A percentile compares a stretch with the other conserved stretches of the same genome.
These are phyloP conservation scores for Erannis defoliaria DNA, from an alignment of 2,888 invertebrate species.

Conservation along the genomic window DNA sequence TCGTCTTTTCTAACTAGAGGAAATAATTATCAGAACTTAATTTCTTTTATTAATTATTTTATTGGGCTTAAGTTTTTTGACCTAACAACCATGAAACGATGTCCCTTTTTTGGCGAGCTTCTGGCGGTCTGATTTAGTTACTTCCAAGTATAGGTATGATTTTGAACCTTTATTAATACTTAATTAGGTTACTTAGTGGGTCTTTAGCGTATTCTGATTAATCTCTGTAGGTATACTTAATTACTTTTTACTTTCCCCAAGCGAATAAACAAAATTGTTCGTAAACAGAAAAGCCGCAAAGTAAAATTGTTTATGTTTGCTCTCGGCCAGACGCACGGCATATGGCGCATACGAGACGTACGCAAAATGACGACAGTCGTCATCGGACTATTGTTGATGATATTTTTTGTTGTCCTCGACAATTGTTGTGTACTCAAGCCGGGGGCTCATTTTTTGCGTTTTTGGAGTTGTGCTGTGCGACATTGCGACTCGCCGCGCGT, in stretches of 20 bases:
- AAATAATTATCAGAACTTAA: too few species aligned
- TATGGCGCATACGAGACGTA: conserved; percentile 69
- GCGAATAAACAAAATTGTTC: neutral
- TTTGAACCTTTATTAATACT: too few species aligned
- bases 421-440: conserved; percentile 67
- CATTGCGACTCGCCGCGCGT: conserved; percentile 47
- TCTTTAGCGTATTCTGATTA: too few species aligned
- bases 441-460: conserved; percentile 57
- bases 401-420: conserved; percentile 32
- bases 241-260: neutral
- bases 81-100: too few species aligned
- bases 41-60: too few species aligned
- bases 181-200: too few species aligned
- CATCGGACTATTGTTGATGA: conserved; percentile 71
- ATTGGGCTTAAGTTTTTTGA: too few species aligned
- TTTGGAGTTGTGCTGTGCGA: conserved; percentile 52
- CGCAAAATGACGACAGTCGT: conserved; percentile 80
- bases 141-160: too few species aligned
- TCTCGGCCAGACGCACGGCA: conserved; percentile 73
- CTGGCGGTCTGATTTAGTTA: too few species aligned
- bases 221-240: too few species aligned
- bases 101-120: too few species aligned
- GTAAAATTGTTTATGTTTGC: conserved; percentile 65
- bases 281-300: conserved; percentile 50
- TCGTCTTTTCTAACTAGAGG: too few species aligned